Base-by-base conservation (phyloP, 2,113 vertebrate genomes). In the Salvelinus sp. region DNA sequence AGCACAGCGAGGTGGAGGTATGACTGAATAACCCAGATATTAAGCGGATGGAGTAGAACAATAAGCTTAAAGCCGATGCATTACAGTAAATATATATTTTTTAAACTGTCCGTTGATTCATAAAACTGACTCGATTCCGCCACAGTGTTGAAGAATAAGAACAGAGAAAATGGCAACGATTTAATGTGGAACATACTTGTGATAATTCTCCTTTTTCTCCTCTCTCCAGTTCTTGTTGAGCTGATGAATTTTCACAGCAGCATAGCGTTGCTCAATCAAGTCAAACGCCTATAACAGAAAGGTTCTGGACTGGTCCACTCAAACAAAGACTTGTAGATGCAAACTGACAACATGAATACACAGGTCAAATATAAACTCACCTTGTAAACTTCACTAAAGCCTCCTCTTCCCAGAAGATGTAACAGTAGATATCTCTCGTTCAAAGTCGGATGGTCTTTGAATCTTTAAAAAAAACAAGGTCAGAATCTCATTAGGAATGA, bases 151-250 rank as follows among this genome's bases (percentile, higher is more conserved):
- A 44, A 2, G 6, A 44, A 44, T 44, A 44, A 2, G 9, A 44
- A 10, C 7, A 2, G 7, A 38, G 38, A 44, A 44, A 44, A 18
- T 54, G 50, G 1, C 14, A 16, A 54, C 4, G 12, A 18, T 54
- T 54, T 54, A 54, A 14, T 54, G 23, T 38, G 18, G 6, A 82
- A 93, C 92, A 85, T 96, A 99, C 98, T 99, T 99, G 92, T 99
- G 97, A 86, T 99, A 99, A 89, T 99, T 99, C 93, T 99, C 98
- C 87, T 99, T 99, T 91, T 99, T 99, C 92, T 99, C 98, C 83
- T 99, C 98, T 83, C 98, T 96, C 98, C 98, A 99, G 94, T 97
- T 99, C 93, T 99, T 99, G 93, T 99, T 99, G 86, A 99, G 96
- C 88, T 99, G 98, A 85, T 99, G 98, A 88, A 99, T 99, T 93